A percentile compares a stretch with the other conserved stretches of the same genome.
Conservation (phyloP, 2,113 vertebrate genomes). For the Phalacrocorax carbo region DNA sequence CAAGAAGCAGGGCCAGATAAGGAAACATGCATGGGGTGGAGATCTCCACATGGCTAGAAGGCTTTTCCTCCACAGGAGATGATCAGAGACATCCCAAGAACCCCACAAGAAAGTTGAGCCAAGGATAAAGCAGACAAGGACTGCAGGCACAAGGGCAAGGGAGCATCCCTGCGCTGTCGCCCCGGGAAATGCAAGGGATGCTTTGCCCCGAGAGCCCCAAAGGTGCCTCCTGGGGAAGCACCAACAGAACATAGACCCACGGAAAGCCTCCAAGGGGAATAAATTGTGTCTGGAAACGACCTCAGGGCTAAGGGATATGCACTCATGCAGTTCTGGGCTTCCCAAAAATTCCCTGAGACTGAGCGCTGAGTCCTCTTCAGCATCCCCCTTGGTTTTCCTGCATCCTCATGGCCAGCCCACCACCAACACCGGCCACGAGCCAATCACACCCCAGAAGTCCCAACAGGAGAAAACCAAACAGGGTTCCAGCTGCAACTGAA, state of each 20-base stretch:
- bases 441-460: rapidly evolving
- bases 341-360: background rate
- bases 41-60: rapidly evolving
- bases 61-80: background rate
- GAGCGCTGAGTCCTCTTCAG: background rate
- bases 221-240: background rate
- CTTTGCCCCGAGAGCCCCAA: background rate
- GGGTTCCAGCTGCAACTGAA: background rate
- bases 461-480: background rate
- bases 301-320: background rate
- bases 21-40: background rate
- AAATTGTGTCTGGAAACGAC: background rate
- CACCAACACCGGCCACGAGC: rapidly evolving
- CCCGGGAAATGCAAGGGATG: background rate
- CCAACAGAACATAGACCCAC: background rate
- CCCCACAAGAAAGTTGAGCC: background rate
- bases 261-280: background rate
- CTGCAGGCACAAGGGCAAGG: background rate
- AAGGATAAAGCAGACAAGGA: background rate
- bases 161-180: background rate
- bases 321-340: background rate
- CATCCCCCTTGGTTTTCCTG: rapidly evolving
- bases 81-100: background rate
- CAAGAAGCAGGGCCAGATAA: background rate
- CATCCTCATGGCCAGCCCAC: background rate